phyloP scores from a whole-genome alignment of 2,113 vertebrate genomes.

The Dasyprocta punctata region DNA sequence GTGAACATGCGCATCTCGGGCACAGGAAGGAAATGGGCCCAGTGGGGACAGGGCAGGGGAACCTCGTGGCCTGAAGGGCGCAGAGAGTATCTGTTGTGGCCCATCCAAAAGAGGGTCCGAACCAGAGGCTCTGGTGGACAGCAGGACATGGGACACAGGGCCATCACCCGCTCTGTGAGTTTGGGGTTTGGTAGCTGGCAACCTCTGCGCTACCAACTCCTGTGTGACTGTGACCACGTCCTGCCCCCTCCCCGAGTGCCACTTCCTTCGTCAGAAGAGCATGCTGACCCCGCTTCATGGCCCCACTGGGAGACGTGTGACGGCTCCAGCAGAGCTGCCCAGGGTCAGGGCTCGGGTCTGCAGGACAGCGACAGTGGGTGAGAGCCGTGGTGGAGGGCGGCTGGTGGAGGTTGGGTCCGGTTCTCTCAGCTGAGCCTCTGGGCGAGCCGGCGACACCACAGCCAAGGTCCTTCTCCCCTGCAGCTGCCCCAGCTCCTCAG shows the following conservation, averaged over 20 bases:
- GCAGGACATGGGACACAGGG: background rate
- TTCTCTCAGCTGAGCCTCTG: background rate
- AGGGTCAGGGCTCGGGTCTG: background rate
- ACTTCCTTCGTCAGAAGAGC: background rate
- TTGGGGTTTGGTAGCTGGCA: accelerated
- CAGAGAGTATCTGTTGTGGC: background rate
- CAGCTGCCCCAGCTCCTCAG: background rate
- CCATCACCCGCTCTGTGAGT: background rate
- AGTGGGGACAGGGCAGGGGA: background rate
- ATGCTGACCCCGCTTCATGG: accelerated
- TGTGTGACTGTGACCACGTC: background rate
- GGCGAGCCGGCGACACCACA: background rate
- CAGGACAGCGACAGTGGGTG: background rate
- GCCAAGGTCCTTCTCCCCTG: background rate
- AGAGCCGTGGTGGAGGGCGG: accelerated
- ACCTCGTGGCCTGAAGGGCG: too few relatives aligned
- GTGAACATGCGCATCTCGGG: too few relatives aligned
- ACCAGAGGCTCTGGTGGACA: background rate
- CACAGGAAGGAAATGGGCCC: background rate
- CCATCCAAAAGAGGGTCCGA: background rate
- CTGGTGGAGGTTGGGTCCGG: background rate
- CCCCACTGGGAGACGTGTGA: too few relatives aligned
- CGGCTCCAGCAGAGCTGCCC: background rate
- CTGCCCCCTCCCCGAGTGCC: background rate
- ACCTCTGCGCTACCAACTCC: too few relatives aligned